These are phyloP conservation scores for Phyto melanocephala DNA, from an alignment of 2,888 invertebrate genomes.

Conservation along the genomic window DNA sequence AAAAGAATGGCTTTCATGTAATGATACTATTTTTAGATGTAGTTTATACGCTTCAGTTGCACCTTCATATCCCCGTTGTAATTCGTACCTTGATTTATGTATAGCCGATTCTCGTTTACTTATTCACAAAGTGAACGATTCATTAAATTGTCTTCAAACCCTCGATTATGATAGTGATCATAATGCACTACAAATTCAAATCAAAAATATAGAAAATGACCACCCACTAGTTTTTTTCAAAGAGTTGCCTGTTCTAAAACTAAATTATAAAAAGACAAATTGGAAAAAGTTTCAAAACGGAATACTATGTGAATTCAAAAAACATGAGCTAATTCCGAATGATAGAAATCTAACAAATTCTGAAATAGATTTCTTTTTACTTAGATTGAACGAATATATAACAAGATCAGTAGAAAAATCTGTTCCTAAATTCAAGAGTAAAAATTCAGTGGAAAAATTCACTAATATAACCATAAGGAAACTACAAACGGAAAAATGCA, in stretches of 20 bases:
- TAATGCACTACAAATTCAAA: constrained; percentile 1
- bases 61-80: constrained; percentile 19
- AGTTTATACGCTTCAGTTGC: constrained; percentile 19
- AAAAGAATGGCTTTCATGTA: neutral
- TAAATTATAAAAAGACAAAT: constrained; percentile 17
- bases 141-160: neutral
- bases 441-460: too few relatives aligned
- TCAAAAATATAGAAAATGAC: neutral
- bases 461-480: too few relatives aligned
- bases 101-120: constrained; percentile 19
- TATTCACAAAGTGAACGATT: constrained; percentile 9
- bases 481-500: constrained; percentile 1
- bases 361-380: constrained; percentile 18
- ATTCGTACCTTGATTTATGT: constrained; percentile 33
- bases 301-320: too few relatives aligned
- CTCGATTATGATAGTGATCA: constrained; percentile 27
- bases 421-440: constrained; percentile 9
- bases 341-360: too few relatives aligned
- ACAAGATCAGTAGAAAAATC: constrained; percentile 4
- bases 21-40: constrained; percentile 17
- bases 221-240: neutral
- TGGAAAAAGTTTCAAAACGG: too few relatives aligned
- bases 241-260: neutral
- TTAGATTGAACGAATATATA: too few relatives aligned
- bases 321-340: too few relatives aligned